Base-by-base conservation (phyloP, 2,797 vertebrate genomes). In the Sebastes paucispinis region DNA sequence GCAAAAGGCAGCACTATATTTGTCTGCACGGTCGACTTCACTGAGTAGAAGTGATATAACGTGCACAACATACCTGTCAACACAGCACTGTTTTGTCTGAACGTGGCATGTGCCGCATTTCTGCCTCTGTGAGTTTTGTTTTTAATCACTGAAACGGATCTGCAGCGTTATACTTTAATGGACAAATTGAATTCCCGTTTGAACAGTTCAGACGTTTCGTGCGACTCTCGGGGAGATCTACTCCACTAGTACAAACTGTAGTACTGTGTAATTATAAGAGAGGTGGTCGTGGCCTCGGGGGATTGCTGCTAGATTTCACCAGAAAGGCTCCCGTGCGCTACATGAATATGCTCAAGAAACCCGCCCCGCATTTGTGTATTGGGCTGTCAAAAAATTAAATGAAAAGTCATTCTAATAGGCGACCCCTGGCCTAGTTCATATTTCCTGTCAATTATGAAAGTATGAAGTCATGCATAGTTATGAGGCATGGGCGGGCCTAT, bases 401-500 rank as follows among this genome's bases (percentile, higher is more conserved):
- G 98, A 98, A 97, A 98, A 99, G 97, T 98, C 98, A 97, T 97
- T 99, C 97, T 98, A 98, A 98, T 97, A 96, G 97, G 96, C 95
- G 96, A 97, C 97, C 97, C 96, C 96, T 98, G 97, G 98, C 97
- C 97, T 96, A 95, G 96, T 97, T 97, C 97, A 98, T 98, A 98
- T 98, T 97, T 98, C 97, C 97, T 98, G 97, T 98, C 98, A 98
- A 97, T 98, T 99, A 98, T 96, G 96, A 97, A 97, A 97, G 96
- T 96, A 97, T 96, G 96, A 97, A 98, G 97, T 97, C 96, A 97
- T 98, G 97, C 97, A 98, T 98, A 99, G 98, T 98, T 98, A 99
- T 98, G 96, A 97, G 96, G 96, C 96, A 95, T 96, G 96, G 96
- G 96, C 93, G 94, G 96, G 96, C 95, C 96, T 97, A 98, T 98